Evolutionary conservation across 2,888 invertebrate species (phyloP), one percentile per base, ranked within the genome.

Genomic region (Dioctria linearis): DNA sequence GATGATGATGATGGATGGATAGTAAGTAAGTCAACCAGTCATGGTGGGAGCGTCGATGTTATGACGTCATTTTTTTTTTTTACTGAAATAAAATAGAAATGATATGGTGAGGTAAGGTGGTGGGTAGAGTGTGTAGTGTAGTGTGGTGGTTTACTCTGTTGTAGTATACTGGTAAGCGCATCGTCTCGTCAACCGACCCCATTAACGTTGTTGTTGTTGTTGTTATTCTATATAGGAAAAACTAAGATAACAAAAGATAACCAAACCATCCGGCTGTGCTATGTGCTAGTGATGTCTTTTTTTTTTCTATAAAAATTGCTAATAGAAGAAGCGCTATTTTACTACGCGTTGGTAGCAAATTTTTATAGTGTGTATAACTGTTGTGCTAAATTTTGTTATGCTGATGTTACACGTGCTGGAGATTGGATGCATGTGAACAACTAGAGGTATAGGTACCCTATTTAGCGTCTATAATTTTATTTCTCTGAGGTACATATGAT

Each of bases 331-430:
- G 37, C 67, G 40, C n/a, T n/a, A 42, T 13, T 67, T 67, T 67
- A 43, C 42, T 67, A 43, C 42, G 67, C 67, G 46, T 67, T 43
- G 67, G 40, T 67, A 43, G 66, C 11, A 67, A 67, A 67, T 43
- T 67, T 67, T 46, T 9, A 43, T 25, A 43, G 67, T 43, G 66
- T 66, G 66, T 67, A 9, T 57, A n/a, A 67, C 67, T 46, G 46
- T 25, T 42, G 57, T 43, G 67, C 46, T 67, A 67, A 67, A 46
- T 67, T 25, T 66, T n/a, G 6, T 8, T 46, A 8, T 8, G 46
- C 46, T 46, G 46, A 46, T 8, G 46, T 46, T 46, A 46, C 5
- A n/a, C 5, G 46, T 6, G 8, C 46, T 46, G 46, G 2, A 25
- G 25, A 5, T 0, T 46, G 46, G 46, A 5, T 6, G 8, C 8